Conservation (phyloP, 2,888 invertebrate species). For the Cactoblastis cactorum region DNA sequence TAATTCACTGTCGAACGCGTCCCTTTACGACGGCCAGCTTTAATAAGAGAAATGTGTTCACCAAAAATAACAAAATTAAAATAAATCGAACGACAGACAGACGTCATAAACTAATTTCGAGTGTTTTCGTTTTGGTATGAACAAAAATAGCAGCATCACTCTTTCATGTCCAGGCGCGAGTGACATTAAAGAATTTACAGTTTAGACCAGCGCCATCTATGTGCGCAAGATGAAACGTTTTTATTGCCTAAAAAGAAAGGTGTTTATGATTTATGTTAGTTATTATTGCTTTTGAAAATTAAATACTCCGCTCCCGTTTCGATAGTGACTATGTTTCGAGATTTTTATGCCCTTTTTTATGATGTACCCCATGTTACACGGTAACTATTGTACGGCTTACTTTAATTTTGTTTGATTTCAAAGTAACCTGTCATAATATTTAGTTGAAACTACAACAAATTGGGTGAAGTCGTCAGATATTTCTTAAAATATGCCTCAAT, state of each 20-base stretch:
- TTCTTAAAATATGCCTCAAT: not conserved
- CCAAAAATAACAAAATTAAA: slow-evolving; percentile 78
- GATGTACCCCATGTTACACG: slow-evolving; percentile 22
- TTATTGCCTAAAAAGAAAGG: slow-evolving; percentile 58
- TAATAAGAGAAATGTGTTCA: slow-evolving; percentile 64
- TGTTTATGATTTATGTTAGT: slow-evolving; percentile 62
- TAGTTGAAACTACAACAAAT: not conserved
- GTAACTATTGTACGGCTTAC: slow-evolving; percentile 17
- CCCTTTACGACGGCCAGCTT: slow-evolving; percentile 60
- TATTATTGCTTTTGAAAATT: slow-evolving; percentile 57
- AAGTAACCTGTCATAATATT: slow-evolving; percentile 2
- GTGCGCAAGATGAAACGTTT: slow-evolving; percentile 61
- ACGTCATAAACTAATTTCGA: slow-evolving; percentile 80
- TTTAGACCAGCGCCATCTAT: slow-evolving; percentile 71
- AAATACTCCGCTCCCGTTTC: slow-evolving; percentile 46
- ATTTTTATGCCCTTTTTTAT: slow-evolving; percentile 26
- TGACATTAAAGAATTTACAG: slow-evolving; percentile 76
- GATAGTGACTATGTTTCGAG: slow-evolving; percentile 37
- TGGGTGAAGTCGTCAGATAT: not conserved
- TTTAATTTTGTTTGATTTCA: slow-evolving; percentile 8
- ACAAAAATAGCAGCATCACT: slow-evolving; percentile 76
- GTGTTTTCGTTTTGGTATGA: slow-evolving; percentile 74
- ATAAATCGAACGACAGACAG: slow-evolving; percentile 79
- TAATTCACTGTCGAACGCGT: slow-evolving; percentile 65
- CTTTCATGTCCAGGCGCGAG: slow-evolving; percentile 72